Percentiles rank a stretch among this genome's conserved stretches.
Conservation (phyloP, 2,113 vertebrate species). For the Cathartes aura region DNA sequence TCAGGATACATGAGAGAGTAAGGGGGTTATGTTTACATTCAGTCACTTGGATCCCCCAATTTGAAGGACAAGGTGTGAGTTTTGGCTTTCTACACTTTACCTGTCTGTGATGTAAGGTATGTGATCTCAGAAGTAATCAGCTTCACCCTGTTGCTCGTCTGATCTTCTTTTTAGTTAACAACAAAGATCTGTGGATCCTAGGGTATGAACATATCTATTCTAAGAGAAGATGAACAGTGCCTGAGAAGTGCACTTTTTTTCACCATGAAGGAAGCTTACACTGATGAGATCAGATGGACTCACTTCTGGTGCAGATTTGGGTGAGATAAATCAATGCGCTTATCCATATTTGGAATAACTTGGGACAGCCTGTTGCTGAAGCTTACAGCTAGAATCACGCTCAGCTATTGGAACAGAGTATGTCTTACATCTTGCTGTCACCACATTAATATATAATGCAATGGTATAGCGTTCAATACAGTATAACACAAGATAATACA, state of each 20-base stretch:
- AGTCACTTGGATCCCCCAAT: no score
- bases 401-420: background rate
- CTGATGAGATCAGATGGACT: background rate
- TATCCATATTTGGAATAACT: background rate
- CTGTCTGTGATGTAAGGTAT: no score
- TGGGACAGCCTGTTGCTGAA: background rate
- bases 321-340: background rate
- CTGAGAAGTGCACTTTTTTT: background rate
- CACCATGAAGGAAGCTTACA: background rate
- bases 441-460: background rate
- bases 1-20: background rate
- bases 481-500: background rate
- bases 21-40: background rate
- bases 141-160: background rate
- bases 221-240: background rate
- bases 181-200: background rate
- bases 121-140: background rate
- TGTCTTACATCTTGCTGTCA: background rate
- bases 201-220: background rate
- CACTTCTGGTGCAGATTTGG: background rate
- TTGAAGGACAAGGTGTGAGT: background rate
- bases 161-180: background rate
- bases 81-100: background rate
- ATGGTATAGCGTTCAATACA: background rate
- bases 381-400: background rate